Evolutionary conservation across 2,113 vertebrate species (phyloP).

Genomic region (Orientallactaga bullata): DNA sequence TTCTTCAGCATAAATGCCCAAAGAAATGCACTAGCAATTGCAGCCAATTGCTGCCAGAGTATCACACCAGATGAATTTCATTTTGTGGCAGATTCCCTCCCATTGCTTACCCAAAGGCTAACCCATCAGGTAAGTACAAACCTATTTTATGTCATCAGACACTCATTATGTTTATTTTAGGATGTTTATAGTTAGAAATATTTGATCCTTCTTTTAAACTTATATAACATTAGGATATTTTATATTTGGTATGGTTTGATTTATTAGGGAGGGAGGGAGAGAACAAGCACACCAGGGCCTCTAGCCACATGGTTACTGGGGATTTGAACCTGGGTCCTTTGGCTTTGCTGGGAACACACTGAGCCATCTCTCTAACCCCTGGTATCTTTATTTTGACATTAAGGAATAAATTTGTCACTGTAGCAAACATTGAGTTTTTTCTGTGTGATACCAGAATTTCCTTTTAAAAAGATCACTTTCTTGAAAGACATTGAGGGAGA

Average conservation of each 20-base stretch:
- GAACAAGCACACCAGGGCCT: too few species aligned
- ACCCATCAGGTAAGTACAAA: slow-evolving; percentile 94
- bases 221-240: neutral
- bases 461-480: neutral
- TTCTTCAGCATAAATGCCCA: slow-evolving; percentile 99
- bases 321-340: too few species aligned
- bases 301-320: too few species aligned
- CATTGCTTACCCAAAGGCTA: slow-evolving; percentile 97
- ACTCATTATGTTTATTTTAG: neutral
- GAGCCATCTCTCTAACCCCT: neutral
- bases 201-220: neutral
- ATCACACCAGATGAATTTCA: slow-evolving; percentile 99
- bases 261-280: too few species aligned
- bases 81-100: slow-evolving; percentile 98
- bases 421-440: neutral
- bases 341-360: too few species aligned
- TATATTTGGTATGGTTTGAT: neutral
- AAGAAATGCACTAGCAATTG: slow-evolving; percentile 98
- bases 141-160: slow-evolving; percentile 9
- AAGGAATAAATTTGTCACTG: slow-evolving; percentile 13
- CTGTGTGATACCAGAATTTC: slow-evolving; percentile 23
- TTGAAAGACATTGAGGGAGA: neutral
- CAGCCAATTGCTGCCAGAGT: slow-evolving; percentile 99
- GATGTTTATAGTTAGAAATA: neutral
- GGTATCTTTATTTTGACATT: slow-evolving; percentile 26